Evolutionary conservation across 2,797 vertebrate genomes (phyloP).

Genomic region (Notolepis coatsorum): DNA sequence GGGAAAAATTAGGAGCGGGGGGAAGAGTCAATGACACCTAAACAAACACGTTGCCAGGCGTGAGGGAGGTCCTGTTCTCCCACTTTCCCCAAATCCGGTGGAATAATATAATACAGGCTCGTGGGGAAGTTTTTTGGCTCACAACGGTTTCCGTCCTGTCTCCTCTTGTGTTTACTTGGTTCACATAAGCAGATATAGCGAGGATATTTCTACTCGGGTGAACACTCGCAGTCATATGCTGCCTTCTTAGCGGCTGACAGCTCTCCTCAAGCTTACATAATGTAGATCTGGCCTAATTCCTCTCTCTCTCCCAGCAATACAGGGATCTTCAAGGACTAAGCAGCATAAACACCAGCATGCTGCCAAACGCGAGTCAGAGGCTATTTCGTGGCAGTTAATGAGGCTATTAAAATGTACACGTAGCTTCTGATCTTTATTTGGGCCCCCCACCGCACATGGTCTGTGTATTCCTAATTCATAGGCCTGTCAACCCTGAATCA

Average conservation of each 20-base stretch:
- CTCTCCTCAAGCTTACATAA: conserved; percentile 84
- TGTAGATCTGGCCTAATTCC: conserved; percentile 83
- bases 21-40: conserved; percentile 56
- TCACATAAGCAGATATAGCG: conserved; percentile 58
- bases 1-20: conserved; percentile 53
- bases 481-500: too few species aligned
- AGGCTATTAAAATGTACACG: conserved; percentile 31
- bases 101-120: conserved; percentile 14
- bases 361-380: conserved; percentile 60
- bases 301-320: conserved; percentile 53
- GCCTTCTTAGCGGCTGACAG: conserved; percentile 76
- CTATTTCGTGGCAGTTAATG: conserved; percentile 31
- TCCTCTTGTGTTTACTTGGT: conserved; percentile 30
- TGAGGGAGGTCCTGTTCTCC: conserved; percentile 29
- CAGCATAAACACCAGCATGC: conserved; percentile 60
- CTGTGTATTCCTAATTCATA: background rate
- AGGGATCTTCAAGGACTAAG: conserved; percentile 61
- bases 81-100: conserved; percentile 15
- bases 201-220: conserved; percentile 59
- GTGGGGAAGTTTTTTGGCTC: conserved; percentile 40
- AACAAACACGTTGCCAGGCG: conserved; percentile 53
- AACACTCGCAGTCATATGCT: conserved; percentile 74
- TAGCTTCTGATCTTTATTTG: too few species aligned
- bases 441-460: too few species aligned
- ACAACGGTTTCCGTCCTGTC: conserved; percentile 17